Percentiles rank a stretch among this genome's conserved stretches.
Conservation (phyloP, 2,888 invertebrate species). For the Sarcophaga carnaria region DNA sequence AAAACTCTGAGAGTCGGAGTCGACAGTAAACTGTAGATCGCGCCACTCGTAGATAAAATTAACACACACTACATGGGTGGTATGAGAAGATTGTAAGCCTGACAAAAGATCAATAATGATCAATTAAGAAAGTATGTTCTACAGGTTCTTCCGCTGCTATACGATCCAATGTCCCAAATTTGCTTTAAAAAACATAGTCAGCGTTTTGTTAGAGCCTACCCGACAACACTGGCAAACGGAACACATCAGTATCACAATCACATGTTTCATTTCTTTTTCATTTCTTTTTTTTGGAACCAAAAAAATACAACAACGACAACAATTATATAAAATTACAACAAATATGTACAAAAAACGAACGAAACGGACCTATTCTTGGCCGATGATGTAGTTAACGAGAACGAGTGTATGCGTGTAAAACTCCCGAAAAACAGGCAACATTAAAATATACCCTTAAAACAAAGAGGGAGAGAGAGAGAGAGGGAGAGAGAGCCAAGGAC, state of each 20-base stretch:
- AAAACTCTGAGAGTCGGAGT: too few relatives aligned
- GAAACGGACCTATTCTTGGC: slow-evolving; percentile 56
- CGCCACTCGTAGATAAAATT: too few relatives aligned
- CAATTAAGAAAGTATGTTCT: too few relatives aligned
- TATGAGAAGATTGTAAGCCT: too few relatives aligned
- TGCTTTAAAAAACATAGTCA: too few relatives aligned
- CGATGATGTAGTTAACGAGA: slow-evolving; percentile 54
- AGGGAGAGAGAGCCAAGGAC: slow-evolving; percentile 44
- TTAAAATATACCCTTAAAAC: slow-evolving; percentile 10
- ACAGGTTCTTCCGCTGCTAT: too few relatives aligned
- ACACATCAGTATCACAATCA: slow-evolving; percentile 8
- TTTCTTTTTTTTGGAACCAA: not conserved
- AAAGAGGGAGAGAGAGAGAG: not conserved
- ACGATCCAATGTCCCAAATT: too few relatives aligned
- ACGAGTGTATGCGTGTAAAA: slow-evolving; percentile 4
- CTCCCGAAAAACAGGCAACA: slow-evolving; percentile 36
- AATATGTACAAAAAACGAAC: slow-evolving; percentile 36
- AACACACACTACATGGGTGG: too few relatives aligned
- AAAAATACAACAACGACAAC: not conserved
- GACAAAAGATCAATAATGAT: too few relatives aligned
- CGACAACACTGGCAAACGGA: too few relatives aligned
- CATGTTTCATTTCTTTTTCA: not conserved
- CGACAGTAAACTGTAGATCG: too few relatives aligned
- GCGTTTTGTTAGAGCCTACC: too few relatives aligned
- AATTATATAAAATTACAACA: not conserved